Evolutionary conservation across 2,888 invertebrate species (phyloP), one percentile per base, ranked within the genome.

Genomic region (Ecdyonurus torrentis): DNA sequence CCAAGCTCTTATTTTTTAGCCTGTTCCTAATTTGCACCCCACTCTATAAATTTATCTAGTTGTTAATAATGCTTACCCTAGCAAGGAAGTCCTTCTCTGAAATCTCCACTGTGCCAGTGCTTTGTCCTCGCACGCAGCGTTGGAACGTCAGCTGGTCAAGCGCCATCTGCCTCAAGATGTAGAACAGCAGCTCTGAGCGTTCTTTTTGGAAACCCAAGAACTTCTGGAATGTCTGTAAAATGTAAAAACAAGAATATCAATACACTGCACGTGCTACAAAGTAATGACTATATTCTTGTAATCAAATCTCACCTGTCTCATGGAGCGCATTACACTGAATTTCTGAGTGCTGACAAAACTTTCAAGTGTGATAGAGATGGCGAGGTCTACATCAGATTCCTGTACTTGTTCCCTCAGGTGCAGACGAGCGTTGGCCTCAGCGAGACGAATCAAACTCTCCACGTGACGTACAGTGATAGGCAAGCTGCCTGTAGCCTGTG

Each of bases 281-380:
- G n/a, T n/a, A n/a, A n/a, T 1, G 63, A 63, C 18, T 2, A 63
- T 52, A 20, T 2, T n/a, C 19, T 55, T 55, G 19, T 10, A 22
- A 55, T 24, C 23, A n/a, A 52, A 55, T 68, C 71, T 69, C 75
- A 91, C 91, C 80, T 87, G 87, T 78, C 86, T 83, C 94, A 99
- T 99, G 60, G 88, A 84, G 69, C 92, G 86, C 94, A 95, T 98
- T 25, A 99, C 91, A 71, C 93, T 92, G 80, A 92, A 97, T 75
- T 99, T 99, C 77, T 99, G 99, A 0, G 99, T 97, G 69, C 93
- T 91, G 63, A 99, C 92, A 77, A 99, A 99, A 73, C 95, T 95
- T 75, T 99, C 98, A 63, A 99, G 80, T 87, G 95, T 91, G 79
- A 96, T 92, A 63, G 95, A 81, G 66, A 98, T 95, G 25, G 99